These are phyloP conservation scores for Oxycera nigricornis DNA, from an alignment of 2,888 invertebrate species.

Conservation along the genomic window DNA sequence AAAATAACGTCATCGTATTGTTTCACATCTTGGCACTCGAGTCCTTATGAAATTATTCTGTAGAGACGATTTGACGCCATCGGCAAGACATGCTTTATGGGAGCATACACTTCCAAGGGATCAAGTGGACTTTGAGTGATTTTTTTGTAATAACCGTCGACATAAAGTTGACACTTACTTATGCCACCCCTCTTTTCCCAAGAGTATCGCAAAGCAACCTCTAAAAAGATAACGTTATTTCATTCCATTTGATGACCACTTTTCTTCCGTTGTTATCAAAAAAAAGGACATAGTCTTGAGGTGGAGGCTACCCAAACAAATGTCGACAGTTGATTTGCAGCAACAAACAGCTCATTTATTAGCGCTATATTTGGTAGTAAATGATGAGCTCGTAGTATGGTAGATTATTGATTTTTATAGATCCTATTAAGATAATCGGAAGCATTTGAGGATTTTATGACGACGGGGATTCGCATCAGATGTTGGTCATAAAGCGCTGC, in stretches of 20 bases:
- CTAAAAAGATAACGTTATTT: constrained; percentile 14
- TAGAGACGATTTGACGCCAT: constrained; percentile 32
- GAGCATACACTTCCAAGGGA: constrained; percentile 15
- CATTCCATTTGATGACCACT: constrained; percentile 26
- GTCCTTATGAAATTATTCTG: neutral
- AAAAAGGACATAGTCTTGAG: neutral
- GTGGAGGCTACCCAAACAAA: neutral
- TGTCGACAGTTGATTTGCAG: constrained; percentile 7
- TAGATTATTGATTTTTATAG: constrained; percentile 35
- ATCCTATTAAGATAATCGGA: constrained; percentile 30
- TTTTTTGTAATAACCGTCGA: constrained; percentile 17
- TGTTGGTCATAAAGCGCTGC: constrained; percentile 15
- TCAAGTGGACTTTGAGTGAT: constrained; percentile 26
- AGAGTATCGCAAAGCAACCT: neutral
- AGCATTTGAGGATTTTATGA: constrained; percentile 23
- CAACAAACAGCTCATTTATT: constrained; percentile 19
- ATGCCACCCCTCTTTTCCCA: neutral
- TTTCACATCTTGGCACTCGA: neutral
- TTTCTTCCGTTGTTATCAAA: neutral
- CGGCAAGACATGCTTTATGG: constrained; percentile 27
- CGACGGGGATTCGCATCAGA: constrained; percentile 1
- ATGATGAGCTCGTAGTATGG: constrained; percentile 20
- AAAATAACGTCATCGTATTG: neutral
- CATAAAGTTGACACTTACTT: constrained; percentile 36
- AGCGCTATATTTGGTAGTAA: constrained; percentile 29